These are phyloP conservation scores for Sphecodes monilicornis DNA, from an alignment of 2,888 invertebrate species.

Conservation along the genomic window DNA sequence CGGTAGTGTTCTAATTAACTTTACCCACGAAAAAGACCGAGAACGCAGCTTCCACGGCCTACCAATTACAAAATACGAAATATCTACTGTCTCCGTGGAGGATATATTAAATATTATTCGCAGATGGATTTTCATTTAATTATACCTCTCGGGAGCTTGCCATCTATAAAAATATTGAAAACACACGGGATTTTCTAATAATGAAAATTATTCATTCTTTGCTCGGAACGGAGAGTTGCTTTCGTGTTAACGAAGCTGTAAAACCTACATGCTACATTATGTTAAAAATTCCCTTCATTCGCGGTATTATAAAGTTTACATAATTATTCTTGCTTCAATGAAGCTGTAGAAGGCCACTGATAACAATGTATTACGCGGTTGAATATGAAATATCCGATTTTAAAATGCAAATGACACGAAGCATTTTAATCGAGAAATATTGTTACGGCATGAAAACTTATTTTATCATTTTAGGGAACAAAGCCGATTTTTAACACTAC, in stretches of 20 bases:
- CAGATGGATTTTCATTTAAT: not conserved
- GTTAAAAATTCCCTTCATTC: not conserved
- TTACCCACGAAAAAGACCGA: not conserved
- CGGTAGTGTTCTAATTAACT: constrained; percentile 6
- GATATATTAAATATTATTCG: too few species aligned
- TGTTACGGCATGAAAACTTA: too few species aligned
- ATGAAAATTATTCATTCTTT: not conserved
- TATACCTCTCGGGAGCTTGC: not conserved
- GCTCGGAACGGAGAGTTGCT: not conserved
- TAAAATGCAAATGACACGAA: too few species aligned
- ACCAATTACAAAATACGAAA: not conserved
- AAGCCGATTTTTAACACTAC: too few species aligned
- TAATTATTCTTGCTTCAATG: not conserved
- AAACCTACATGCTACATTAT: not conserved
- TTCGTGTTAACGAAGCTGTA: not conserved
- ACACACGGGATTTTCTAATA: not conserved
- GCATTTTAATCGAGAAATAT: too few species aligned
- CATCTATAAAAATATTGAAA: not conserved
- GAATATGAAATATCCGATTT: too few species aligned
- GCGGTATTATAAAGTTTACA: not conserved
- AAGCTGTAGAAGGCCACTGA: too few species aligned
- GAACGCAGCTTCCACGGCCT: not conserved
- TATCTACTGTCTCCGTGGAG: not conserved
- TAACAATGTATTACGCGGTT: too few species aligned
- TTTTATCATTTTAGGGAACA: too few species aligned